Base-by-base conservation (phyloP, 2,797 vertebrate species). In the Sardinella longiceps region DNA sequence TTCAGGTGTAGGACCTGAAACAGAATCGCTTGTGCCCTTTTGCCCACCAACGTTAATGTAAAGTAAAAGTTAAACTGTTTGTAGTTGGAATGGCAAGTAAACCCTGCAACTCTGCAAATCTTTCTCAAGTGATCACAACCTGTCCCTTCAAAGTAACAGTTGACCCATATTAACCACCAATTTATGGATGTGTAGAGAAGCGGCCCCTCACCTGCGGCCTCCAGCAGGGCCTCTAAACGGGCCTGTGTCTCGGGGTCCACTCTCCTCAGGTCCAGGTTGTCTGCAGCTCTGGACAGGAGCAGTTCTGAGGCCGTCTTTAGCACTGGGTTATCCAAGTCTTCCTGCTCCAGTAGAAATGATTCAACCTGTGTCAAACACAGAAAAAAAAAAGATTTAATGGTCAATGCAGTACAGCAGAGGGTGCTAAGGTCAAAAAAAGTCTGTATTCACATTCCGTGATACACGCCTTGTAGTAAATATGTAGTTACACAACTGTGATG, bases 281-380 rank as follows among this genome's bases (percentile, higher is more conserved):
- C 98, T 92, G 98, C 97, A 88, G 97, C 97, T 81, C 97, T 98
- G 82, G 98, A 97, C 90, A 99, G 94, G 91, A 99, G 98, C 89
- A 99, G 94, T 94, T 99, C 98, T 89, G 98, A 99, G 0, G 98
- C 98, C 0, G 98, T 99, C 96, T 99, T 99, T 93, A 99, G 97
- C 89, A 99, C 98, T 88, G 98, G 98, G 94, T 99, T 99, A 95
- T 99, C 98, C 92, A 99, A 95, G 94, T 99, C 98, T 92, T 99
- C 98, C 96, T 99, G 98, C 95, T 99, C 98, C 96, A 99, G 94
- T 94, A 99, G 99, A 94, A 99, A 99, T 53, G 98, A 99, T 93
- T 99, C 98, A 87, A 99, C 98, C 98, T 99, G 89, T 82, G 50
- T 89, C 30, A 84, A 25, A 80, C 20, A 51, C 18, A 51, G 18